These are phyloP conservation scores for Heliconius congener DNA, from an alignment of 1,140 invertebrate species.

Conservation along the genomic window DNA sequence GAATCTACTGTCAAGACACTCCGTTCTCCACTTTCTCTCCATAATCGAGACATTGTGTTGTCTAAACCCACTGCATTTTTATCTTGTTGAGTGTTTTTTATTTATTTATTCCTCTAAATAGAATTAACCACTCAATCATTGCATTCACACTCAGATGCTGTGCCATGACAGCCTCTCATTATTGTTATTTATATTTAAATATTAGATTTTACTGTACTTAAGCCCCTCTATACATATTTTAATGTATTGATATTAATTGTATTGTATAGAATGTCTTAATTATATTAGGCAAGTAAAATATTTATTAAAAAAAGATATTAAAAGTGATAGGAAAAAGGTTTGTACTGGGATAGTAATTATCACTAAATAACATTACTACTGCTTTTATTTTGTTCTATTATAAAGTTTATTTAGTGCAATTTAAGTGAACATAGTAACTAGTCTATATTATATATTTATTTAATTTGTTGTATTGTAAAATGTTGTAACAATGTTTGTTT, in stretches of 20 bases:
- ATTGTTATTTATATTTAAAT: background rate
- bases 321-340: background rate
- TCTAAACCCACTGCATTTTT: no score
- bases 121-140: no score
- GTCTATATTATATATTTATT: background rate
- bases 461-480: background rate
- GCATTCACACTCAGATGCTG: no score
- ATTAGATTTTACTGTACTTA: background rate
- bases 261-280: background rate
- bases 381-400: background rate
- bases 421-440: no score
- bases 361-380: background rate
- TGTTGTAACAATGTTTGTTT: background rate
- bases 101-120: no score
- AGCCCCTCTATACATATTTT: background rate
- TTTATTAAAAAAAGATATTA: background rate
- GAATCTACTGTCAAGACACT: no score
- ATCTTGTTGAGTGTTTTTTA: no score
- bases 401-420: background rate
- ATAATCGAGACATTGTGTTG: no score
- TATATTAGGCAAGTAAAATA: background rate
- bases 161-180: no score
- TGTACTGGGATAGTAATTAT: constrained; percentile 8
- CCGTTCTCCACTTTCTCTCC: no score
- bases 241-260: background rate